Conservation (phyloP, 2,888 invertebrate species). For the Embidobia sp. region DNA sequence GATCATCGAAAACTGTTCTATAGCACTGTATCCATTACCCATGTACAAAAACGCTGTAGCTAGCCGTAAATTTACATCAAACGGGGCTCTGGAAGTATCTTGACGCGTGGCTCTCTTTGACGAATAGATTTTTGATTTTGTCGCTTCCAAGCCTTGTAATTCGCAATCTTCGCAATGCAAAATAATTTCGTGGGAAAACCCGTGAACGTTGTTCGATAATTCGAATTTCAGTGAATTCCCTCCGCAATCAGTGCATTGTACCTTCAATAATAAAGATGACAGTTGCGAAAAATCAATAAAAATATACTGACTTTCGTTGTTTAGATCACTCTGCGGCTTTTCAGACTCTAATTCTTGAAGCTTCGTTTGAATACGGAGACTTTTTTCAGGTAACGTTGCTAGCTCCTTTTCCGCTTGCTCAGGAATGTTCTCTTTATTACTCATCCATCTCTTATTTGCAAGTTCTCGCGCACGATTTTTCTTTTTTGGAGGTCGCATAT, state of each 20-base stretch:
- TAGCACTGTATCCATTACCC: slow-evolving; percentile 31
- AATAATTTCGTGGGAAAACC: slow-evolving; percentile 27
- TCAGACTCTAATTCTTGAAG: not conserved
- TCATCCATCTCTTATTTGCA: no score
- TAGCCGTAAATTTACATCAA: slow-evolving; percentile 47
- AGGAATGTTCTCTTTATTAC: no score
- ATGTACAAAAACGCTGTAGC: slow-evolving; percentile 44
- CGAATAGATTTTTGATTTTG: slow-evolving; percentile 14
- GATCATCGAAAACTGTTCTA: slow-evolving; percentile 40
- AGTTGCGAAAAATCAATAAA: slow-evolving; percentile 18
- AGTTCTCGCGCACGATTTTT: no score
- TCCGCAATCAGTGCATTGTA: slow-evolving; percentile 28
- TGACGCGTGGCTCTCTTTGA: slow-evolving; percentile 12
- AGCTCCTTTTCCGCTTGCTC: not conserved
- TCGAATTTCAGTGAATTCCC: slow-evolving; percentile 21
- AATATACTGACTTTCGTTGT: slow-evolving; percentile 11
- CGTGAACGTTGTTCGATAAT: slow-evolving; percentile 12
- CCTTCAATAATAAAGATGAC: slow-evolving; percentile 5
- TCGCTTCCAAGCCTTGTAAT: slow-evolving; percentile 5
- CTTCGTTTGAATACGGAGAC: slow-evolving; percentile 10
- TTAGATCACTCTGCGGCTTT: not conserved
- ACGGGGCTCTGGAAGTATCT: slow-evolving; percentile 17
- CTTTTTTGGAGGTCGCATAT: no score
- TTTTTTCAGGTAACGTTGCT: slow-evolving; percentile 6
- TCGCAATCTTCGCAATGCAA: slow-evolving; percentile 33